Evolutionary conservation across 1,140 invertebrate genomes (phyloP).

Genomic region (Capitella teleta): DNA sequence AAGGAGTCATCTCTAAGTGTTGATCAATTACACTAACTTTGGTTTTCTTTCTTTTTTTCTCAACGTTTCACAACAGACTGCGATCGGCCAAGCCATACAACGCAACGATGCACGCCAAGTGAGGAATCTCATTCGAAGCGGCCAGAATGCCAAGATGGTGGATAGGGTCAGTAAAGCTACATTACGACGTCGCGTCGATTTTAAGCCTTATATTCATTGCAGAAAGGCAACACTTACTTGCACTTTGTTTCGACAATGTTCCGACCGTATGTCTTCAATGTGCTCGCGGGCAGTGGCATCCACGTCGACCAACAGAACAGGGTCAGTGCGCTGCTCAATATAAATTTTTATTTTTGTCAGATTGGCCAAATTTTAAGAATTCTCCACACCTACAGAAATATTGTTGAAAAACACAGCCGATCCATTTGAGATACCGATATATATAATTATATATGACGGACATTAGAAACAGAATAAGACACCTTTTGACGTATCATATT

Average conservation of each 20-base stretch:
- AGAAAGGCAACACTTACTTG: conserved; percentile 34
- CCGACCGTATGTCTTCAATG: conserved; percentile 24
- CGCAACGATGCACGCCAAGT: conserved; percentile 14
- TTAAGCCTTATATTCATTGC: background rate
- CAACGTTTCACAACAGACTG: conserved; percentile 19
- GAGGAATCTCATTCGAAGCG: conserved; percentile 15
- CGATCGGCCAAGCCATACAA: conserved; percentile 21
- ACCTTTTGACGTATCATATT: too few relatives aligned
- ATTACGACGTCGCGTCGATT: background rate
- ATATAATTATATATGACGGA: too few relatives aligned
- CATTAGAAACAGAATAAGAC: too few relatives aligned
- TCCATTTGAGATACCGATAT: too few relatives aligned
- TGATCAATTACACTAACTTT: too few relatives aligned
- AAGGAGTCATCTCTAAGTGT: too few relatives aligned
- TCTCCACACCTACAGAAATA: too few relatives aligned
- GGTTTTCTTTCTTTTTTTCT: too few relatives aligned
- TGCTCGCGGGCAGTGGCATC: conserved; percentile 20
- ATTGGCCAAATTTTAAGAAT: too few relatives aligned
- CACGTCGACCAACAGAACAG: conserved; percentile 29
- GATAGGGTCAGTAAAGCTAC: conserved; percentile 16
- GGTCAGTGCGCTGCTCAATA: too few relatives aligned
- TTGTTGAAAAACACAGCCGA: too few relatives aligned
- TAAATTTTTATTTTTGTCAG: too few relatives aligned
- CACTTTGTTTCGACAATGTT: conserved; percentile 33
- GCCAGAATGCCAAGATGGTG: conserved; percentile 19